These are phyloP conservation scores for Porites rus DNA, from an alignment of 92 coral and sea anemone species.

Conservation along the genomic window DNA sequence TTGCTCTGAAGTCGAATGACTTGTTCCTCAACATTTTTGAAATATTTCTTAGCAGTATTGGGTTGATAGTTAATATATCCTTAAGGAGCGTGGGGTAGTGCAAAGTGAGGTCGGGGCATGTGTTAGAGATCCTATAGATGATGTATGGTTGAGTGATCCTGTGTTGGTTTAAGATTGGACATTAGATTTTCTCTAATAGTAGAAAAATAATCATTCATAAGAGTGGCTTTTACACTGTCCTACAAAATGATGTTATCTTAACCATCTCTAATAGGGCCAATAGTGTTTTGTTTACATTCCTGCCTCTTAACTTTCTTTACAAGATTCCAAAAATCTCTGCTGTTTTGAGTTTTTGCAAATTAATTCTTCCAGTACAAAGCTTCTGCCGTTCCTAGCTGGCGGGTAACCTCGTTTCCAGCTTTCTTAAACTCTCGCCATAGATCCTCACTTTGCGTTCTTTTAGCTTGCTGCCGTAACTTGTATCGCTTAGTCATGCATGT, in stretches of 20 bases:
- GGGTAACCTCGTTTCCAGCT: neutral
- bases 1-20: no score
- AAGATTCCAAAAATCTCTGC: slow-evolving; percentile 45
- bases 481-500: no score
- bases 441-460: slow-evolving; percentile 25
- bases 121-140: slow-evolving; percentile 44
- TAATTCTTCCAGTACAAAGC: neutral
- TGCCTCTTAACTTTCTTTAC: slow-evolving; percentile 34
- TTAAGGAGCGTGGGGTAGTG: slow-evolving; percentile 22
- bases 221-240: no score
- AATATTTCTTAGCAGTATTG: neutral
- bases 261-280: slow-evolving; percentile 54
- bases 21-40: no score
- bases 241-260: slow-evolving; percentile 12
- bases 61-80: slow-evolving; percentile 41
- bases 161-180: no score
- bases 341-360: slow-evolving; percentile 6
- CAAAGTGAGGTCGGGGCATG: slow-evolving; percentile 10
- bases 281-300: slow-evolving; percentile 38
- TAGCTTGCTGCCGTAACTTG: slow-evolving; percentile 23
- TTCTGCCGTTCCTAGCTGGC: slow-evolving; percentile 27
- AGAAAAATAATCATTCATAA: no score
- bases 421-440: slow-evolving; percentile 38
- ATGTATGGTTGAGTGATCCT: neutral
- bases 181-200: no score